Evolutionary conservation across 2,797 vertebrate species (phyloP), one percentile per base, ranked within the genome.

Genomic region (Molothrus ater): DNA sequence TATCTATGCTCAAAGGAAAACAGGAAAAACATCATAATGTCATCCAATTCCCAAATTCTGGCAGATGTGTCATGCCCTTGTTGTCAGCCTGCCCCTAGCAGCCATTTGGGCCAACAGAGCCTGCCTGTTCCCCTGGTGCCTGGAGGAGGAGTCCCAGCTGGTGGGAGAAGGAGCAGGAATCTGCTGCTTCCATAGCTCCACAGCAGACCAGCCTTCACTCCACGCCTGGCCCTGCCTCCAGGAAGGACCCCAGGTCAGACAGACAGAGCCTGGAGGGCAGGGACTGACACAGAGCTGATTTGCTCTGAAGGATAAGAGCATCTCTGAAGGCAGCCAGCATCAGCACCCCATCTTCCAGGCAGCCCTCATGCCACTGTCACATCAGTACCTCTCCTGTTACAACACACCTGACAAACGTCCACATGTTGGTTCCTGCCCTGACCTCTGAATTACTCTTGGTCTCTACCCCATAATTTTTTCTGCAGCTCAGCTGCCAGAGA

Each of bases 401-500:
- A 5, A 13, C 2, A 6, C 3, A 2, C n/a, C 65, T 34, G 64
- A 31, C 47, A 86, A 64, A 65, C 0, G 0, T 31, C n/a, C 24
- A 25, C 59, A 48, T 0, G 2, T 45, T 85, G 43, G 38, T 26
- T 94, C 74, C 74, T 89, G 85, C 38, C 81, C 38, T 29, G 4
- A 13, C 25, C 32, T 73, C 73, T 25, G 43, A 74, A 29, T 65
- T 83, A 12, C 53, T 86, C 53, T 51, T 63, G 40, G 15, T 68
- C 42, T 6, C 1, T 71, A 40, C 10, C 32, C 36, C 3, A 0
- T 43, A 13, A 70, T 43, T 64, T 71, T 69, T 79, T 60, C 66
- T n/a, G 53, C 40, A 51, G 66, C 73, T 92, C 73, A 53, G 38
- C 63, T 80, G 38, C 51, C 63, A 74, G 45, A 70, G 60, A 48